These are phyloP conservation scores for Erythrolamprus reginae DNA, from an alignment of 2,113 vertebrate species.

Conservation along the genomic window DNA sequence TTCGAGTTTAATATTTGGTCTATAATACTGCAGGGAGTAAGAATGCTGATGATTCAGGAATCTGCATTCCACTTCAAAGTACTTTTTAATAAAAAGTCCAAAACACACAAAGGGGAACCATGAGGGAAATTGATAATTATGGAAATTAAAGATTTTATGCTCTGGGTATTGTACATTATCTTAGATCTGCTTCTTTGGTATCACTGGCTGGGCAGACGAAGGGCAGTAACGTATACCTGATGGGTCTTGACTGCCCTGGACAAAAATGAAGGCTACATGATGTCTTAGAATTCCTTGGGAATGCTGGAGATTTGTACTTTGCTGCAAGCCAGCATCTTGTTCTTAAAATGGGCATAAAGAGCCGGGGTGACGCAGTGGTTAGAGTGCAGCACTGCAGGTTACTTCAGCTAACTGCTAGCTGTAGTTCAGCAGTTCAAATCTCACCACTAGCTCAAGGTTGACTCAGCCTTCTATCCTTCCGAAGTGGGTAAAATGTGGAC, in stretches of 20 bases:
- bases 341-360: not conserved
- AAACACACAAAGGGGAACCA: not conserved
- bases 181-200: not conserved
- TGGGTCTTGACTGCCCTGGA: not conserved
- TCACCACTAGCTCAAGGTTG: no score
- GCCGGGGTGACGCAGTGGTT: no score
- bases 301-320: not conserved
- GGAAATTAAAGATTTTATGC: not conserved
- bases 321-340: not conserved
- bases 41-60: conserved; percentile 1
- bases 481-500: no score
- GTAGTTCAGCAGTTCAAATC: no score
- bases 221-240: not conserved
- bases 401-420: no score
- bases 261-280: not conserved
- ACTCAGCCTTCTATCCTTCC: no score
- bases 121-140: not conserved
- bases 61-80: not conserved
- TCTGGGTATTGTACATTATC: not conserved
- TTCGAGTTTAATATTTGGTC: not conserved
- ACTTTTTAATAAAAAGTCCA: not conserved
- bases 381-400: no score
- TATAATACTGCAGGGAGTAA: not conserved
- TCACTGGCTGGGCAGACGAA: not conserved
- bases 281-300: not conserved